Base-by-base conservation (phyloP, 2,113 vertebrate species). In the Delphinus delphis region DNA sequence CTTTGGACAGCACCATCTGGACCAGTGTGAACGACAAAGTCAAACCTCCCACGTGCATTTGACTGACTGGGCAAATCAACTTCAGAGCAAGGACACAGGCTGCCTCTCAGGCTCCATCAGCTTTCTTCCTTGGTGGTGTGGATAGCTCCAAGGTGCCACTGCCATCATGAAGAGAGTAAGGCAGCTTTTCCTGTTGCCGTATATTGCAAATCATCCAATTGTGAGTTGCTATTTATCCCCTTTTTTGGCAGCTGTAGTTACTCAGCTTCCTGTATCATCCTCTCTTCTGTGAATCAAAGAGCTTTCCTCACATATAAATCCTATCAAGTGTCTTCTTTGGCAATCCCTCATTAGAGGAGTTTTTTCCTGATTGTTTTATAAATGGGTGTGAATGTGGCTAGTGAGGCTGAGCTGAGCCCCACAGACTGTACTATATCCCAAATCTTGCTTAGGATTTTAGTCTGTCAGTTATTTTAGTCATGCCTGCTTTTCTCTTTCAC, bases 311-410 rank as follows among this genome's bases (percentile, higher is more conserved):
- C 88, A 97, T 76, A 93, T 80, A 97, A 95, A 76, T 95, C 36
- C 50, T 92, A 82, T 92, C 93, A 97, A 97, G 96, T 93, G 95
- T 93, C 71, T 76, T 67, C 84, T 91, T 96, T 94, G 65, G 74
- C 82, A 97, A 87, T 86, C 23, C 60, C 33, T 97, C 90, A 86
- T 73, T 44, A 93, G 53, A 96, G 47, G 53, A 90, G 55, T 38
- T 55, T 88, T 97, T 89, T 73, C 77, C 77, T 88, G 81, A 92
- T 81, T 90, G 76, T 86, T 96, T 97, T 79, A 33, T 93, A 88
- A 97, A 91, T 91, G 44, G 50, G 11, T 28, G 18, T 38, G 23
- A 79, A 73, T n/a, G 33, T 91, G 53, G 38, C 67, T 91, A 74
- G 62, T 33, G 20, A 96, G 73, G n/a, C 70, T 55, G n/a, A 77